A percentile compares a stretch with the other conserved stretches of the same genome.
These are phyloP conservation scores for Leuciscus waleckii DNA, from an alignment of 2,797 vertebrate species.

Conservation along the genomic window DNA sequence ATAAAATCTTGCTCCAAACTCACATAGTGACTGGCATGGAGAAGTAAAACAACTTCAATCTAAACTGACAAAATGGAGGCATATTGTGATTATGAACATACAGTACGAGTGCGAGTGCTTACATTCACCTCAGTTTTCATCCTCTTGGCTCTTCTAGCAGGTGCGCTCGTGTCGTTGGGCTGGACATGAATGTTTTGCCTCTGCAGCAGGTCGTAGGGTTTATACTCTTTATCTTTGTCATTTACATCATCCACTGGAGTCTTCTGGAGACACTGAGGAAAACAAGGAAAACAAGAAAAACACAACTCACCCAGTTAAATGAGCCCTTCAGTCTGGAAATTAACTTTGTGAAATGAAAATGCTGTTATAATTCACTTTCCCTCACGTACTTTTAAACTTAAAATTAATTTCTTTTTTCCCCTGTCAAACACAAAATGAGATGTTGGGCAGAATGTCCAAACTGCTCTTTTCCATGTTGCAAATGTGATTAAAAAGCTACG, in stretches of 20 bases:
- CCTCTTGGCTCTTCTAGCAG: conserved; percentile 90
- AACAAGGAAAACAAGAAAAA: conserved; percentile 37
- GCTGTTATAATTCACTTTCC: not conserved
- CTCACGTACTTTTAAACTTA: not conserved
- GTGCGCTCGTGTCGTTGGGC: conserved; percentile 76
- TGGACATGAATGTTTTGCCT: conserved; percentile 76
- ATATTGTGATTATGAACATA: not conserved
- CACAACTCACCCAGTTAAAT: not conserved
- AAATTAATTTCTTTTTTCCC: not conserved
- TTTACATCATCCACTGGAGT: conserved; percentile 74
- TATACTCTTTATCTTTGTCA: conserved; percentile 85
- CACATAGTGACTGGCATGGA: not conserved
- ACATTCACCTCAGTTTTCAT: conserved; percentile 87
- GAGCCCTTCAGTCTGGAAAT: not conserved
- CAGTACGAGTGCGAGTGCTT: not conserved
- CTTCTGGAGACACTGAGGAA: conserved; percentile 86
- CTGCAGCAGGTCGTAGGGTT: conserved; percentile 85
- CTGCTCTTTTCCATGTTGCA: not conserved
- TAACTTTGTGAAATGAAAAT: not conserved
- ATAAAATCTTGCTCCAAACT: not conserved
- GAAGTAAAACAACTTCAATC: not conserved
- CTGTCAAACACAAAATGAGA: not conserved
- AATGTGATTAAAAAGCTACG: not conserved
- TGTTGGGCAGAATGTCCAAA: not conserved
- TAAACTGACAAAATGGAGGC: not conserved